Percentiles rank a stretch among this genome's conserved stretches.
Conservation (phyloP, 2,888 invertebrate genomes). For the Camponotus fellah region DNA sequence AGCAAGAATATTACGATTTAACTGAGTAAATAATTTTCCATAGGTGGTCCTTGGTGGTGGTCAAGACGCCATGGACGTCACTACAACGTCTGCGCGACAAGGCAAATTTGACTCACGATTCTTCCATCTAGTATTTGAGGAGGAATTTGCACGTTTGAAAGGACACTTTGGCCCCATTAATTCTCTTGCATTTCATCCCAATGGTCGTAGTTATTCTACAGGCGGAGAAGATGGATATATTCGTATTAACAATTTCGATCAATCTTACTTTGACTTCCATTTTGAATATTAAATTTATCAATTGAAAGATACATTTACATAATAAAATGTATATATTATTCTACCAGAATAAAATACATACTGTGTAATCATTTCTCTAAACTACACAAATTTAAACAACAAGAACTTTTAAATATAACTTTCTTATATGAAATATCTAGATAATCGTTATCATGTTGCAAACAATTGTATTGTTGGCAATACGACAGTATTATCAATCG, state of each 20-base stretch:
- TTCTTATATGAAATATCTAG: too few species aligned
- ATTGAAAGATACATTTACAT: conserved; percentile 51
- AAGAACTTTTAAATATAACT: neutral
- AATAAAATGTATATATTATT: conserved; percentile 31
- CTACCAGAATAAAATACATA: neutral
- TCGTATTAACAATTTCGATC: conserved; percentile 98
- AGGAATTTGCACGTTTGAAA: conserved; percentile 95
- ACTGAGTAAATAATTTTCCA: conserved; percentile 56
- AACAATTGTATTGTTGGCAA: too few species aligned
- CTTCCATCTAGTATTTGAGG: conserved; percentile 91
- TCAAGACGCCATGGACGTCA: conserved; percentile 99
- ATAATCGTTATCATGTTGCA: too few species aligned
- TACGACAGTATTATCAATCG: too few species aligned
- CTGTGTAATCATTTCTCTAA: conserved; percentile 11
- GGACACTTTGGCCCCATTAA: conserved; percentile 99
- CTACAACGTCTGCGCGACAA: conserved; percentile 96
- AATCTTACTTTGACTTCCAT: conserved; percentile 97
- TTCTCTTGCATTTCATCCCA: conserved; percentile 98
- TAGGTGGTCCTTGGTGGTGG: conserved; percentile 98
- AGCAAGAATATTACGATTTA: conserved; percentile 9
- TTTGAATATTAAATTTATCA: conserved; percentile 91
- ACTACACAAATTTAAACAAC: neutral
- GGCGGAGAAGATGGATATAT: conserved; percentile 99
- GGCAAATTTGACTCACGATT: conserved; percentile 98
- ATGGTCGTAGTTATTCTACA: conserved; percentile 98